Evolutionary conservation across 2,113 vertebrate genomes (phyloP).

Genomic region (Triplophysa tibetana): DNA sequence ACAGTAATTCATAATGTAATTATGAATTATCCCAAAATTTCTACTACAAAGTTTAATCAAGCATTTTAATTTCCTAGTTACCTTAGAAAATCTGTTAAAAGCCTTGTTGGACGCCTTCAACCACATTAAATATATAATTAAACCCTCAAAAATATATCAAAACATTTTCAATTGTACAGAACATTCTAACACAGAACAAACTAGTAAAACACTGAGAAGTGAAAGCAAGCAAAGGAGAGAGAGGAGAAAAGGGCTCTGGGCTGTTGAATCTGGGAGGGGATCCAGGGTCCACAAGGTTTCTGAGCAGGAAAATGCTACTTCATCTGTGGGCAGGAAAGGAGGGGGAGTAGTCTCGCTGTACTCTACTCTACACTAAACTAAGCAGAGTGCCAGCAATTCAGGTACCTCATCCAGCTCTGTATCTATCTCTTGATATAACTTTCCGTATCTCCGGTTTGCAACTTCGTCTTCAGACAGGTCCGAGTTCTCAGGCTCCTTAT

Average conservation of each 20-base stretch:
- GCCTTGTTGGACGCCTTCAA: slow-evolving; percentile 78
- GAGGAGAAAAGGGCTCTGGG: slow-evolving; percentile 54
- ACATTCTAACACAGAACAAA: slow-evolving; percentile 5
- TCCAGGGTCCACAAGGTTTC: slow-evolving; percentile 38
- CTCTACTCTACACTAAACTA: slow-evolving; percentile 83
- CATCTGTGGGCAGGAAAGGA: slow-evolving; percentile 67
- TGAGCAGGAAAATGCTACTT: slow-evolving; percentile 55
- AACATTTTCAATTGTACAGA: slow-evolving; percentile 18
- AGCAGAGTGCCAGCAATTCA: slow-evolving; percentile 66
- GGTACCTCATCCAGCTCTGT: slow-evolving; percentile 92
- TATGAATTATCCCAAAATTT: neutral
- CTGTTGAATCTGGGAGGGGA: slow-evolving; percentile 43
- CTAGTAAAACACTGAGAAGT: slow-evolving; percentile 45
- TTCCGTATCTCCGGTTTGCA: slow-evolving; percentile 92
- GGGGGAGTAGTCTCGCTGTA: slow-evolving; percentile 62
- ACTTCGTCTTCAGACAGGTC: slow-evolving; percentile 97
- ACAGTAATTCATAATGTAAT: slow-evolving; percentile 14
- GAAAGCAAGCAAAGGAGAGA: slow-evolving; percentile 57
- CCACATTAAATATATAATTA: slow-evolving; percentile 64
- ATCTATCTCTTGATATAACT: slow-evolving; percentile 92
- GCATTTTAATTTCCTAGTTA: slow-evolving; percentile 63
- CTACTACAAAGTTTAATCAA: neutral
- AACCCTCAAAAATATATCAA: slow-evolving; percentile 2
- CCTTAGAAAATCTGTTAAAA: slow-evolving; percentile 88
- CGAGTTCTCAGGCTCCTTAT: slow-evolving; percentile 87